These are phyloP conservation scores for Hesperophylax magnus DNA, from an alignment of 1,140 invertebrate species.

Conservation along the genomic window DNA sequence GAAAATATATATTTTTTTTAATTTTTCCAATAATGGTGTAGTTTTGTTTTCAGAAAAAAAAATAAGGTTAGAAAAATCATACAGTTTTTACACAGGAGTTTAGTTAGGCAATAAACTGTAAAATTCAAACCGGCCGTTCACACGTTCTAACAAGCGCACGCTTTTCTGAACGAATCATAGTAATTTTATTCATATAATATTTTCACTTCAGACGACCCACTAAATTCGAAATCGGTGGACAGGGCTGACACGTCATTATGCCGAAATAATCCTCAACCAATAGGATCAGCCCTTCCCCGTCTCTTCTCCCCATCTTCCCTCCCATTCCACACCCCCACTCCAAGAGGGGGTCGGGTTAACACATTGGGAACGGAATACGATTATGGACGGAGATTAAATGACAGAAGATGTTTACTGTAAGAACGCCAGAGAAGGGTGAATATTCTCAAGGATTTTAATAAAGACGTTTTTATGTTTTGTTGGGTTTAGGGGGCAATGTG, in stretches of 20 bases:
- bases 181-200: conserved; percentile 28
- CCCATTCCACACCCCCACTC: too few species aligned
- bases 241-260: conserved; percentile 26
- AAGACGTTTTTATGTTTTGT: too few species aligned
- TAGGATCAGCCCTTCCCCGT: not conserved
- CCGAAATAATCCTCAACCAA: conserved; percentile 22
- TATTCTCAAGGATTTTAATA: not conserved
- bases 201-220: conserved; percentile 2
- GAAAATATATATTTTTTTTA: too few species aligned
- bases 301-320: too few species aligned
- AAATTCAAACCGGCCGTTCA: too few species aligned
- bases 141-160: too few species aligned
- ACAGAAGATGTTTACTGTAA: not conserved
- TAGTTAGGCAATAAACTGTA: too few species aligned
- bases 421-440: not conserved
- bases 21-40: too few species aligned
- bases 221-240: conserved; percentile 12
- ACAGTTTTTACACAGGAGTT: too few species aligned
- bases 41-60: too few species aligned
- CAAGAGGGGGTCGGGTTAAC: not conserved
- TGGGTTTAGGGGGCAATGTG: too few species aligned
- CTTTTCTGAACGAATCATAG: not conserved
- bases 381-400: conserved; percentile 15
- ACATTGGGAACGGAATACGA: conserved; percentile 7
- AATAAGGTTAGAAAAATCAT: too few species aligned